Percentiles rank a stretch among this genome's conserved stretches.
phyloP scores from a whole-genome alignment of 2,888 invertebrate species.

The Dynastes grantii region DNA sequence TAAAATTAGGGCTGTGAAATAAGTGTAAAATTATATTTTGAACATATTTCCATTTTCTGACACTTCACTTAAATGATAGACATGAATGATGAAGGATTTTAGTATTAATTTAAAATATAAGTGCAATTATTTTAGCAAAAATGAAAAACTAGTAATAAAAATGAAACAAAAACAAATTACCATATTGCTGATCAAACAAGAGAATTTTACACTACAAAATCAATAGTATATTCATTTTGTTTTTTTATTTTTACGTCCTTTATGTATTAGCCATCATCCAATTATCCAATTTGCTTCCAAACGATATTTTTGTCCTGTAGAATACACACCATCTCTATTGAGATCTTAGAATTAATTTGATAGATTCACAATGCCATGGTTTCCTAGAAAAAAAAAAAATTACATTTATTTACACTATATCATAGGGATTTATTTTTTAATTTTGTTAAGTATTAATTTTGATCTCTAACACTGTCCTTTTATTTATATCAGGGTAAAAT shows the following conservation, averaged over 20 bases:
- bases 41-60: conserved; percentile 19
- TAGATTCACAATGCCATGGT: neutral
- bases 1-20: conserved; percentile 44
- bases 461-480: conserved; percentile 5
- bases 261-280: neutral
- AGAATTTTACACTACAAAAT: too few relatives aligned
- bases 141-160: neutral
- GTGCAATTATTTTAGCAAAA: conserved; percentile 39
- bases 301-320: neutral
- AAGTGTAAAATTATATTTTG: conserved; percentile 33
- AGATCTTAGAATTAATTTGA: neutral
- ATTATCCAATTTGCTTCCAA: conserved; percentile 54
- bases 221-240: neutral
- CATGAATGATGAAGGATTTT: conserved; percentile 30
- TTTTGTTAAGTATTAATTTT: neutral
- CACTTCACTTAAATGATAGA: conserved; percentile 26
- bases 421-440: neutral
- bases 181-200: neutral
- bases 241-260: neutral
- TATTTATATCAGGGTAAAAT: conserved; percentile 14
- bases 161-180: neutral
- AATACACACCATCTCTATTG: neutral
- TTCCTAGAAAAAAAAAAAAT: neutral
- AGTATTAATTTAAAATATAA: conserved; percentile 38
- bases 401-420: conserved; percentile 12